Percentiles rank a stretch among this genome's conserved stretches.
phyloP scores from a whole-genome alignment of 35 echinoderm and acorn worm species.

The Heliocidaris erythrogramma region DNA sequence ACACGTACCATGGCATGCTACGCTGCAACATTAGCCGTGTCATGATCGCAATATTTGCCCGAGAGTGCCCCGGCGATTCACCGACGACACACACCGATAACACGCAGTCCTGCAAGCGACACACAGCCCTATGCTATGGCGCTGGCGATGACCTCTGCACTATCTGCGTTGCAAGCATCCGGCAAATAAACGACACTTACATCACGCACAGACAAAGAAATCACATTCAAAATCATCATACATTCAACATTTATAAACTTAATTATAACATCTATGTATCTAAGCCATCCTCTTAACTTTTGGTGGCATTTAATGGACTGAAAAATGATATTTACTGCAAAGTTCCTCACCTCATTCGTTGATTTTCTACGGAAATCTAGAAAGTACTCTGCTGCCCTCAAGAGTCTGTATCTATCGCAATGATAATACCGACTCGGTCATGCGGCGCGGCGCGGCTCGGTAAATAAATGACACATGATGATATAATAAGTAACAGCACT shows the following conservation, averaged over 20 bases:
- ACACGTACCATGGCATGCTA: too few species aligned
- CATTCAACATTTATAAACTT: background rate
- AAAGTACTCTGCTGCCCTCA: background rate
- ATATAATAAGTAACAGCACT: too few species aligned
- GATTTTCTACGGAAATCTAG: background rate
- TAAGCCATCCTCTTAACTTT: background rate
- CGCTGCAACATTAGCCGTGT: too few species aligned
- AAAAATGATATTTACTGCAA: background rate
- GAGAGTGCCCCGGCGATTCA: background rate
- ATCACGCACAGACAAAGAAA: conserved; percentile 15
- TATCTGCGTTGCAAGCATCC: background rate
- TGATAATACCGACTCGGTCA: too few species aligned
- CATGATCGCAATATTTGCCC: too few species aligned
- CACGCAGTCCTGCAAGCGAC: background rate
- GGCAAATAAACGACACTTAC: background rate
- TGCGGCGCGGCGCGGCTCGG: too few species aligned
- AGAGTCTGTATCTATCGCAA: background rate
- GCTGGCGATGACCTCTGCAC: background rate
- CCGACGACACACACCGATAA: background rate
- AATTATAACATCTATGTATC: background rate
- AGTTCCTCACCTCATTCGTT: background rate
- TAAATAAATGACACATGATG: too few species aligned
- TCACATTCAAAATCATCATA: background rate
- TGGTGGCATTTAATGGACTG: background rate
- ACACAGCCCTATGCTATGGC: background rate